A percentile compares a stretch with the other conserved stretches of the same genome.
Conservation (phyloP, 37 sponge, comb jelly and placozoan genomes). For the Hormiphora californensis region DNA sequence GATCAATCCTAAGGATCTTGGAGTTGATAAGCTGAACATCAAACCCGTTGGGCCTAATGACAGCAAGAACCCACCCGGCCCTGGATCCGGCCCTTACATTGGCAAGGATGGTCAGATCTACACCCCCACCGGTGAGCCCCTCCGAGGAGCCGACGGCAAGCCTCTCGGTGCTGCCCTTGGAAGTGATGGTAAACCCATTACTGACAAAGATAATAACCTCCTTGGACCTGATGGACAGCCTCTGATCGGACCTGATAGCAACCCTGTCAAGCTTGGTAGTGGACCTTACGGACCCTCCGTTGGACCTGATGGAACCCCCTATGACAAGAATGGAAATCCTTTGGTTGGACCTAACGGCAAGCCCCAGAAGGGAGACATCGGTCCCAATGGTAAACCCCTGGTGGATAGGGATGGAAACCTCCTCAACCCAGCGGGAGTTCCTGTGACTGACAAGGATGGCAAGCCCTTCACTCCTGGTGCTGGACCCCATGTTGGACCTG, state of each 20-base stretch:
- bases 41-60: conserved; percentile 19
- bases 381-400: conserved; percentile 35
- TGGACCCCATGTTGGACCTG: conserved; percentile 48
- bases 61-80: not conserved
- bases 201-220: conserved; percentile 26
- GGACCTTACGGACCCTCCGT: conserved; percentile 52
- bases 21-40: conserved; percentile 42
- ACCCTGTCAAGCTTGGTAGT: conserved; percentile 41
- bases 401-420: conserved; percentile 43
- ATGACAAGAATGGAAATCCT: conserved; percentile 45
- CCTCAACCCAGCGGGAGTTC: conserved; percentile 19
- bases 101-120: conserved; percentile 24
- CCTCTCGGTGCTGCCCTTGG: conserved; percentile 3
- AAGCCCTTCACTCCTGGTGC: conserved; percentile 50
- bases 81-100: conserved; percentile 22
- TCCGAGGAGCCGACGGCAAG: conserved; percentile 38
- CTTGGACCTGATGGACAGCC: conserved; percentile 17
- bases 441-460: conserved; percentile 49
- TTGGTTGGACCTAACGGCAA: conserved; percentile 38
- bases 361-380: conserved; percentile 47
- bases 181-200: conserved; percentile 38
- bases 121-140: conserved; percentile 10
- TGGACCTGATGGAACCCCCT: conserved; percentile 52
- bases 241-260: conserved; percentile 20
- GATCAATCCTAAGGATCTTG: conserved; percentile 43